phyloP scores from a whole-genome alignment of 2,888 invertebrate species.

The Acronicta leporina region DNA sequence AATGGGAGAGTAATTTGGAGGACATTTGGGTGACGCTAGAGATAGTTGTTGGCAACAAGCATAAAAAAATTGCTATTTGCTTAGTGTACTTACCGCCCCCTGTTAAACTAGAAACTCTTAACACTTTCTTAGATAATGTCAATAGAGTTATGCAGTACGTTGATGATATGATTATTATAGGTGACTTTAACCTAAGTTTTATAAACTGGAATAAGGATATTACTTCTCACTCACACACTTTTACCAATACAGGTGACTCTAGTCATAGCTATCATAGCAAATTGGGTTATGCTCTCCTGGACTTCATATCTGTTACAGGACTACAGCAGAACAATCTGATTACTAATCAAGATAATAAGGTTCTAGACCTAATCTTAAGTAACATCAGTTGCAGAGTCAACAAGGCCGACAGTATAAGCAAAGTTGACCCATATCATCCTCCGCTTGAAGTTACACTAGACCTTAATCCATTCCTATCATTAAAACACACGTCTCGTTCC shows the following conservation, averaged over 20 bases:
- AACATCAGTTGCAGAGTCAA: background rate
- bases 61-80: background rate
- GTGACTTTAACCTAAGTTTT: background rate
- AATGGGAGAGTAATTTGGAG: background rate
- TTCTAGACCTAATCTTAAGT: background rate
- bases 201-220: background rate
- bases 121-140: background rate
- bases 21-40: background rate
- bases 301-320: background rate
- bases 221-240: background rate
- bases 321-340: background rate
- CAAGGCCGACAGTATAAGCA: background rate
- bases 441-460: background rate
- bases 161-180: background rate
- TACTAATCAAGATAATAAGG: background rate
- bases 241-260: background rate
- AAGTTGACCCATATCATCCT: background rate
- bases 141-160: background rate
- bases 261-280: background rate
- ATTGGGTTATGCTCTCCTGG: background rate
- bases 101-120: background rate
- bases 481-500: background rate
- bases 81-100: background rate
- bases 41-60: background rate
- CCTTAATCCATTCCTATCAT: background rate